These are phyloP conservation scores for Sceloporus undulatus DNA, from an alignment of 2,113 vertebrate species.

Conservation along the genomic window DNA sequence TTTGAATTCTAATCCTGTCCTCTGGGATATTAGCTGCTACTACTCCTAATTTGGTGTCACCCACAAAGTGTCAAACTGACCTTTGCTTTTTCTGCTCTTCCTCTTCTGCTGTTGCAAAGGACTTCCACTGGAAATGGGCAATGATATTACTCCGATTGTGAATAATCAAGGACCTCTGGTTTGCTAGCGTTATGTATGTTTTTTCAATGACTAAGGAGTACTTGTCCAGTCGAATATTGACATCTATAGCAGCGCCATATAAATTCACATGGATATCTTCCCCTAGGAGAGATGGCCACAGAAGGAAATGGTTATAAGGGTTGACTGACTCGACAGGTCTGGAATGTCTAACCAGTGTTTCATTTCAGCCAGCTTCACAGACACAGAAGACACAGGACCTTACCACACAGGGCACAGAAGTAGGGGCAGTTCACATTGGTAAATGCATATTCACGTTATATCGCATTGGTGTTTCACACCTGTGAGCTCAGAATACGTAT, in stretches of 20 bases:
- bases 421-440: too few relatives aligned
- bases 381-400: background rate
- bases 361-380: background rate
- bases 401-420: too few relatives aligned
- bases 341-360: background rate
- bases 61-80: constrained; percentile 63
- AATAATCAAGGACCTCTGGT: constrained; percentile 74
- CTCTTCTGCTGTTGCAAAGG: constrained; percentile 77
- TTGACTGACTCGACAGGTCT: background rate
- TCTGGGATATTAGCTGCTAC: too few relatives aligned
- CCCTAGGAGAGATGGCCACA: constrained; percentile 71
- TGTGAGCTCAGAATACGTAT: too few relatives aligned
- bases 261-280: constrained; percentile 81
- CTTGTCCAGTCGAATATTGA: constrained; percentile 81
- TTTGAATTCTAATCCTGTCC: too few relatives aligned
- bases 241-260: constrained; percentile 81
- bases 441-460: too few relatives aligned
- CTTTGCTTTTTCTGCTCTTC: constrained; percentile 79
- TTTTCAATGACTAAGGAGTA: constrained; percentile 78
- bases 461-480: too few relatives aligned
- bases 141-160: constrained; percentile 81
- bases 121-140: constrained; percentile 86
- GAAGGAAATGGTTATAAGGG: background rate
- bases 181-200: constrained; percentile 82
- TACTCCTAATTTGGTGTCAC: too few relatives aligned